Base-by-base conservation (phyloP, 2,888 invertebrate species). In the Parnassius orleans region DNA sequence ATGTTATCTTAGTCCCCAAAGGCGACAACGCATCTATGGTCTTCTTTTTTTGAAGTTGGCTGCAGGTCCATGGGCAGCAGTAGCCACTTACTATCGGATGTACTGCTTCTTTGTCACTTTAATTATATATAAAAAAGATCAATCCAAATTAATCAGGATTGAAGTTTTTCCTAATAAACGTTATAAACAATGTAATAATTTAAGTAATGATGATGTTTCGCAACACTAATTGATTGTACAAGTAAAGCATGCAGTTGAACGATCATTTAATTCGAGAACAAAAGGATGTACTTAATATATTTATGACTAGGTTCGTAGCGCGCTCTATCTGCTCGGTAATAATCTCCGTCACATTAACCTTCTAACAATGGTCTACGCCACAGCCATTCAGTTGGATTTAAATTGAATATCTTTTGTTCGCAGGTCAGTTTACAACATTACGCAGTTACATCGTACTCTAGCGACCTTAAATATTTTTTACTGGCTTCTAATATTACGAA, bases 381-480 rank as follows among this genome's bases (percentile, higher is more conserved):
- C 24, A 53, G 46, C 41, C 48, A 61, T 60, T 55, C 46, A 58
- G 43, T 57, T 52, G 47, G 53, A 52, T 60, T 62, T 42, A 60
- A 56, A 50, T 58, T 42, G 12, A 53, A 55, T 57, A 53, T 62
- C 50, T 65, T 63, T 71, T 52, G 70, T 57, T 77, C 80, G 62
- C 85, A 90, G 90, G 61, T 67, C 44, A 80, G 79, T 42, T 72
- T 90, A 50, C 75, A 71, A 33, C 78, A 80, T 60, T 86, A 79
- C 57, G 71, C 78, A 15, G 67, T 84, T 10, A 72, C 80, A 3
- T 69, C 81, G 15, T 88, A 87, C 61, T 88, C 90, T 1, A 72
- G 79, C 14, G 84, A 89, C 64, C 77, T 83, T 56, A 81, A 81
- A 66, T 86, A 83, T 72, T 68, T 86, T 57, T 68, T 91, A 65